A percentile compares a stretch with the other conserved stretches of the same genome.
Evolutionary conservation across 2,888 invertebrate species (phyloP).

Genomic region (Arrhopalites spinosus): DNA sequence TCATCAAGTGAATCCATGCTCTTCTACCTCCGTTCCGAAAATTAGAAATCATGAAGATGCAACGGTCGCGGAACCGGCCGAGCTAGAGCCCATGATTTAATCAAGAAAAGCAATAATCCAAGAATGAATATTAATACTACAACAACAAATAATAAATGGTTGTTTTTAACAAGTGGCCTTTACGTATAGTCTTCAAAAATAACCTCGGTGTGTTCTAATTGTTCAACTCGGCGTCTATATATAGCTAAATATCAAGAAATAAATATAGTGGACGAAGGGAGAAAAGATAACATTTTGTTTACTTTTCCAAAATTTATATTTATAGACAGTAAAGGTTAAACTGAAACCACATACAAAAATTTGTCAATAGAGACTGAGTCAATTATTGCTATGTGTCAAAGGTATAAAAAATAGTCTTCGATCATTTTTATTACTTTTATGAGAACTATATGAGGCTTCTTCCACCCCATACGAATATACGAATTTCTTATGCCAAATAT

Average conservation of each 20-base stretch:
- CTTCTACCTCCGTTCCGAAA: constrained; percentile 1
- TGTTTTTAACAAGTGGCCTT: not conserved
- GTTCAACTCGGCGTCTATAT: not conserved
- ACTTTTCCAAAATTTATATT: no score
- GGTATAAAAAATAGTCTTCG: no score
- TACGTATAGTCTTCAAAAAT: not conserved
- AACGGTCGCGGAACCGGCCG: constrained; percentile 37
- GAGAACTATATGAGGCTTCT: no score
- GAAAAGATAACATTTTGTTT: no score
- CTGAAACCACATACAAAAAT: no score
- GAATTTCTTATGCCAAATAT: no score
- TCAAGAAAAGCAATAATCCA: constrained; percentile 10
- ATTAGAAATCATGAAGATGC: constrained; percentile 22
- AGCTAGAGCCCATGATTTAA: constrained; percentile 50
- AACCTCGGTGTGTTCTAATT: not conserved
- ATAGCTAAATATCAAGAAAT: not conserved
- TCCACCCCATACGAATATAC: no score
- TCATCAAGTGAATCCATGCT: not conserved
- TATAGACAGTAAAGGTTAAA: no score
- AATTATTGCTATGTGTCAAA: no score
- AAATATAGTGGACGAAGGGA: not conserved
- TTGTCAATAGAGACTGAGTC: no score
- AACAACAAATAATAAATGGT: not conserved
- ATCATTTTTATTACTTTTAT: no score
- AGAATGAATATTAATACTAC: not conserved